phyloP scores from a whole-genome alignment of 2,113 vertebrate species.

The Psilopogon haemacephalus region DNA sequence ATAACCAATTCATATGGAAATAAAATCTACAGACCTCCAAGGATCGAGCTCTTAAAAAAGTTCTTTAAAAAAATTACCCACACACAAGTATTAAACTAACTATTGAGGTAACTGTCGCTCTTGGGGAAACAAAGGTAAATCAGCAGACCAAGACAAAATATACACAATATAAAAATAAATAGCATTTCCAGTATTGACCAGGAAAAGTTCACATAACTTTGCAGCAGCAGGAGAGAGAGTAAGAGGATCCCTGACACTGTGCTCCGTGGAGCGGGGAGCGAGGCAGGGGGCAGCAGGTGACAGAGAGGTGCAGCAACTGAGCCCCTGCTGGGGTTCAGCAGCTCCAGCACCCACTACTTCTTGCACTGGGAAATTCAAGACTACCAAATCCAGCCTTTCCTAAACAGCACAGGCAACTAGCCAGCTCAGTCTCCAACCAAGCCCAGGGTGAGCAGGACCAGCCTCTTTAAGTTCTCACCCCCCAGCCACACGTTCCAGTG shows the following conservation, averaged over 20 bases:
- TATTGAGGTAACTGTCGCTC: constrained; percentile 84
- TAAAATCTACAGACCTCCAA: constrained; percentile 83
- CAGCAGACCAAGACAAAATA: constrained; percentile 83
- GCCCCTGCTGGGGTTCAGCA: background rate
- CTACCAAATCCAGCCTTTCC: background rate
- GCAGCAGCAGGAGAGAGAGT: constrained; percentile 70
- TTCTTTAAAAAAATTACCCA: constrained; percentile 78
- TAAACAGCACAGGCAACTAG: background rate
- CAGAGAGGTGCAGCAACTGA: constrained; percentile 1
- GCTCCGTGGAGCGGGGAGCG: constrained; percentile 15
- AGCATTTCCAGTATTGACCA: constrained; percentile 79
- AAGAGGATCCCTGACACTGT: constrained; percentile 67
- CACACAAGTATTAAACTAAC: constrained; percentile 79
- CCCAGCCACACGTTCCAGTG: background rate
- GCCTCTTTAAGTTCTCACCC: background rate
- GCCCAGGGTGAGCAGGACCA: background rate
- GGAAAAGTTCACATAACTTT: constrained; percentile 67
- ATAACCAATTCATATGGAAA: constrained; percentile 86
- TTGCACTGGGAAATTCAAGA: background rate
- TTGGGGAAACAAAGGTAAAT: constrained; percentile 75
- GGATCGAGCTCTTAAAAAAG: constrained; percentile 79
- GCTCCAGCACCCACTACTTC: background rate
- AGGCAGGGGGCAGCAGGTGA: background rate
- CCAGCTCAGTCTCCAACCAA: background rate
- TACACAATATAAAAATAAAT: constrained; percentile 86